Percentiles rank a stretch among this genome's conserved stretches.
phyloP scores from a whole-genome alignment of 2,797 vertebrate genomes.

The Etheostoma perlongum region DNA sequence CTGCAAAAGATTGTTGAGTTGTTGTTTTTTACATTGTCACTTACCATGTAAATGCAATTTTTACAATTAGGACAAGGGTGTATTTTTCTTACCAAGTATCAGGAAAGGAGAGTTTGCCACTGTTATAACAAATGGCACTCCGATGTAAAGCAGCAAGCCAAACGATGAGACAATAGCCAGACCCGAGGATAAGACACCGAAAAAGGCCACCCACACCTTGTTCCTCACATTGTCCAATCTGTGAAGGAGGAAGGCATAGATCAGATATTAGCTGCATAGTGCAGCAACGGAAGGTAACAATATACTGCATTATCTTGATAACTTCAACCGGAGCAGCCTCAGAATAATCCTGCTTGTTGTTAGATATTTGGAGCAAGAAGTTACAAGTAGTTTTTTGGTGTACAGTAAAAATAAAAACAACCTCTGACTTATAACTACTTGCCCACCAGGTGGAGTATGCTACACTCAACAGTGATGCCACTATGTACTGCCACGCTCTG shows the following conservation, averaged over 20 bases:
- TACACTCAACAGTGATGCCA: not conserved
- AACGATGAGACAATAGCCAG: constrained; percentile 87
- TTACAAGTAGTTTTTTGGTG: too few species aligned
- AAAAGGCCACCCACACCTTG: constrained; percentile 85
- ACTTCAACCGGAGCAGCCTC: not conserved
- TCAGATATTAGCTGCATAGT: not conserved
- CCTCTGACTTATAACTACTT: not conserved
- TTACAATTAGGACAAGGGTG: too few species aligned
- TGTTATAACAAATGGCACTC: constrained; percentile 86
- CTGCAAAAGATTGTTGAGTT: not conserved
- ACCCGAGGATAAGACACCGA: constrained; percentile 85
- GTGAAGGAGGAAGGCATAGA: constrained; percentile 2
- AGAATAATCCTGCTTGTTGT: not conserved
- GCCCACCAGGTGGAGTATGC: not conserved
- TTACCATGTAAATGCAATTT: not conserved
- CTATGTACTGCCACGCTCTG: not conserved
- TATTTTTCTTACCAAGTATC: constrained; percentile 86
- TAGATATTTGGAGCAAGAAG: not conserved
- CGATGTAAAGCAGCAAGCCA: constrained; percentile 85
- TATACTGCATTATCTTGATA: not conserved
- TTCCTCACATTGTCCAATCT: constrained; percentile 86
- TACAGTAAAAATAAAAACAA: not conserved
- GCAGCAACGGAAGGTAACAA: not conserved
- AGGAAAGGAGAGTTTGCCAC: constrained; percentile 88
- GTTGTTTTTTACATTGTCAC: not conserved